Conservation (phyloP, 2,797 vertebrate genomes). For the Todus mexicanus region DNA sequence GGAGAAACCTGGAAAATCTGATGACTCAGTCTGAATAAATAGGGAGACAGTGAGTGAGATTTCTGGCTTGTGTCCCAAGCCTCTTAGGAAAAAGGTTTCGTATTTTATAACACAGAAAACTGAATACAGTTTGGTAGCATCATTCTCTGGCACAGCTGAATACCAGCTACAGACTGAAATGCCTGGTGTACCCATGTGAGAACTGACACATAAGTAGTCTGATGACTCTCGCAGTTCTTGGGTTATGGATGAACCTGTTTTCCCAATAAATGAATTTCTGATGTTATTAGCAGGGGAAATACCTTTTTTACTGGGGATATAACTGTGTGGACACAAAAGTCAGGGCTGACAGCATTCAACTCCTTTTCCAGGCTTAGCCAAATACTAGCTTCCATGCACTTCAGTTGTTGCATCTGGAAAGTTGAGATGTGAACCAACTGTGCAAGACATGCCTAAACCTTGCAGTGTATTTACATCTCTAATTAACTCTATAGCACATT, state of each 20-base stretch:
- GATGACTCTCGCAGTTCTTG: not conserved
- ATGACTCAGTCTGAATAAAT: constrained; percentile 21
- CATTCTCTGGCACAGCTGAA: not conserved
- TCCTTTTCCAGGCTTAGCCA: not conserved
- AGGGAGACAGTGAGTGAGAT: constrained; percentile 5
- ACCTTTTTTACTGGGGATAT: not conserved
- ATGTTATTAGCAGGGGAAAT: not conserved
- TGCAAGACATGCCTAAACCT: not conserved
- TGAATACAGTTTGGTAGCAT: constrained; percentile 6
- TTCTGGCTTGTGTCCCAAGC: constrained; percentile 21
- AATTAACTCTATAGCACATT: not conserved
- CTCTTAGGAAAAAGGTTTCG: not conserved
- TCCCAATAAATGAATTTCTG: not conserved
- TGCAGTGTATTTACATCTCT: not conserved
- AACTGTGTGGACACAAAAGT: not conserved
- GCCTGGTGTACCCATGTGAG: not conserved
- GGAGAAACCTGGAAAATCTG: constrained; percentile 37
- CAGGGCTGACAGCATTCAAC: not conserved
- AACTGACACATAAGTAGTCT: not conserved
- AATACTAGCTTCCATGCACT: not conserved
- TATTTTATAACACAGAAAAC: constrained; percentile 14
- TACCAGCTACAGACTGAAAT: not conserved
- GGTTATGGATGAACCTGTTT: not conserved
- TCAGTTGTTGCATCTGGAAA: not conserved
- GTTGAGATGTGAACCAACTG: not conserved